These are phyloP conservation scores for Micrasema longulum DNA, from an alignment of 1,140 invertebrate genomes.

Conservation along the genomic window DNA sequence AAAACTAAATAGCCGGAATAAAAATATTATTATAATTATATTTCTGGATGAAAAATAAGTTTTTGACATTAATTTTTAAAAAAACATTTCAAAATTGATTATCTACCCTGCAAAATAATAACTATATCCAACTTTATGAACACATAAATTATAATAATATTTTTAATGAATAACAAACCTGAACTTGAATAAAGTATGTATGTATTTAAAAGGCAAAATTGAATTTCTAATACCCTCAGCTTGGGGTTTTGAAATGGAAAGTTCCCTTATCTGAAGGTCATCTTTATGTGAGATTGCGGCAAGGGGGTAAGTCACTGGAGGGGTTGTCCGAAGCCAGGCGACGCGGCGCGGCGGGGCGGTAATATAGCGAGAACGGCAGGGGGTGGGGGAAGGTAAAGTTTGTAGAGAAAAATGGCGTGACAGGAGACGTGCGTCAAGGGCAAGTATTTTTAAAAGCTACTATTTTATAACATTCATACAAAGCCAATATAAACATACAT, in stretches of 20 bases:
- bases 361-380: not conserved
- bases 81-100: too few relatives aligned
- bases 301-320: slow-evolving; percentile 21
- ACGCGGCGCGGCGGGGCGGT: not conserved
- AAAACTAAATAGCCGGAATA: too few relatives aligned
- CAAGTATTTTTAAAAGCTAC: not conserved
- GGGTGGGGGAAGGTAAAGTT: not conserved
- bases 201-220: too few relatives aligned
- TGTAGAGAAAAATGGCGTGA: slow-evolving; percentile 17
- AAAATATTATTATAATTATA: too few relatives aligned
- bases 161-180: not conserved
- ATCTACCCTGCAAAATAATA: too few relatives aligned
- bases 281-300: slow-evolving; percentile 6
- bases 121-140: not conserved
- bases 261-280: slow-evolving; percentile 40
- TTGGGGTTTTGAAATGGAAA: slow-evolving; percentile 18
- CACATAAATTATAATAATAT: not conserved
- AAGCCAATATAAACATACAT: not conserved
- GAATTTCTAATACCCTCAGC: not conserved
- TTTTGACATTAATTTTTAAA: too few relatives aligned
- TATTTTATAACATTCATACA: too few relatives aligned
- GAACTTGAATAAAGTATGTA: too few relatives aligned
- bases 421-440: slow-evolving; percentile 25
- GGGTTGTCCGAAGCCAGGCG: not conserved
- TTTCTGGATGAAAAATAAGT: too few relatives aligned